Evolutionary conservation across 1,140 invertebrate species (phyloP), one percentile per base, ranked within the genome.

Genomic region (Drosophila repleta): DNA sequence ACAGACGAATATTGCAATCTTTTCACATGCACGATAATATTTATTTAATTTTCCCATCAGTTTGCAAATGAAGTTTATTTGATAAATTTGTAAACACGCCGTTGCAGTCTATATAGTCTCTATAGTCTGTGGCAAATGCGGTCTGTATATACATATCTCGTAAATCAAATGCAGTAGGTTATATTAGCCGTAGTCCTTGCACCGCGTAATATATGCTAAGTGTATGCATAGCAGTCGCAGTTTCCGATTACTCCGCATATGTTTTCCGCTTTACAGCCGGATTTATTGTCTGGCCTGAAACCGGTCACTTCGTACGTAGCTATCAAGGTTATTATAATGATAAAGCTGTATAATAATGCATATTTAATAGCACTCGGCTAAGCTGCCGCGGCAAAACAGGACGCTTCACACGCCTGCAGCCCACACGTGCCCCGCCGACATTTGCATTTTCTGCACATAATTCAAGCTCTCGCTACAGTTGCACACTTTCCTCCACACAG

Each of bases 371-470:
- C 65, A 32, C 48, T 67, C 15, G 20, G 49, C 55, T 35, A 17
- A 41, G 32, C 61, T 63, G 58, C 53, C 15, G 24, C 6, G 21
- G 41, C 5, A 35, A 64, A 74, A 56, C 41, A 43, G 60, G 64
- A 32, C 13, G n/a, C 48, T 29, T 39, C 26, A 29, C 26, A 29
- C 26, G 37, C 37, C 15, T 3, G n/a, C 63, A 60, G 4, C 41
- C 49, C 65, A 41, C 57, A 49, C 29, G 49, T 49, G 57, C 21
- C 48, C 37, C 4, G 1, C 17, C 15, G 17, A 17, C 51, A 73
- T 85, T 85, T 87, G 74, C 81, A 85, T 85, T 71, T 87, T 80
- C 60, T 57, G 37, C 70, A 68, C 63, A 85, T 85, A 71, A 77
- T 73, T 87, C 74, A 81, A 87, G 55, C 62, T 76, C 74, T 66